Percentiles rank a stretch among this genome's conserved stretches.
Evolutionary conservation across 2,888 invertebrate species (phyloP).

Genomic region (Anagyrus pseudococci): DNA sequence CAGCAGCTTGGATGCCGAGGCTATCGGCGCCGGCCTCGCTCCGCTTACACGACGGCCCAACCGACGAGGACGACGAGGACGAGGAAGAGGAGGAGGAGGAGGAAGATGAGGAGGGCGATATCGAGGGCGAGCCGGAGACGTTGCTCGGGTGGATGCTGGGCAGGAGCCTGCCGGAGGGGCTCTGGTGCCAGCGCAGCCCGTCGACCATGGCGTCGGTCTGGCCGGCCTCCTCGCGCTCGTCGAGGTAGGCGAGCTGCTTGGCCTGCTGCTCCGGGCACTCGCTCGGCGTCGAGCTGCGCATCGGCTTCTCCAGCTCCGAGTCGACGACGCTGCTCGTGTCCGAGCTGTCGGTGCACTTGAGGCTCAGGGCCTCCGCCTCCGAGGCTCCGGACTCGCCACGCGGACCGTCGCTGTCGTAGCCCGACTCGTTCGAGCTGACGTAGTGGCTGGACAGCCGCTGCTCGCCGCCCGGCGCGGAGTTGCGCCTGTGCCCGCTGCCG

Average conservation of each 20-base stretch:
- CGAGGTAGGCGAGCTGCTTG: constrained; percentile 8
- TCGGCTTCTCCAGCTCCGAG: constrained; percentile 65
- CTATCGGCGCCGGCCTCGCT: neutral
- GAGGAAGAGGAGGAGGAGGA: constrained; percentile 30
- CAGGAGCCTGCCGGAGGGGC: constrained; percentile 53
- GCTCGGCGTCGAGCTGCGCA: constrained; percentile 58
- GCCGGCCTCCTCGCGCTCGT: constrained; percentile 35
- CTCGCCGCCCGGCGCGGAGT: constrained; percentile 54
- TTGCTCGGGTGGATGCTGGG: constrained; percentile 55
- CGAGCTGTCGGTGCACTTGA: constrained; percentile 54
- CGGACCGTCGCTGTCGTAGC: constrained; percentile 80
- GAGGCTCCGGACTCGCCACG: constrained; percentile 54
- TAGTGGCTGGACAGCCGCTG: constrained; percentile 67
- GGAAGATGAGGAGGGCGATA: constrained; percentile 27
- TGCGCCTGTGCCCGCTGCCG: constrained; percentile 33
- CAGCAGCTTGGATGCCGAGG: constrained; percentile 37
- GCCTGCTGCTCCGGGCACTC: constrained; percentile 23
- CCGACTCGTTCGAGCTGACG: constrained; percentile 83
- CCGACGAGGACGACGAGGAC: constrained; percentile 3
- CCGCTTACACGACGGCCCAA: constrained; percentile 2
- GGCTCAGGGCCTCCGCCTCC: constrained; percentile 50
- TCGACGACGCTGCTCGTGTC: constrained; percentile 58
- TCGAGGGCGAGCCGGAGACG: constrained; percentile 4
- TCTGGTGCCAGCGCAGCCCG: constrained; percentile 57
- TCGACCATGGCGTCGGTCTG: constrained; percentile 46